Conservation (phyloP, 2,888 invertebrate species). For the Archaeoteleia sp. region DNA sequence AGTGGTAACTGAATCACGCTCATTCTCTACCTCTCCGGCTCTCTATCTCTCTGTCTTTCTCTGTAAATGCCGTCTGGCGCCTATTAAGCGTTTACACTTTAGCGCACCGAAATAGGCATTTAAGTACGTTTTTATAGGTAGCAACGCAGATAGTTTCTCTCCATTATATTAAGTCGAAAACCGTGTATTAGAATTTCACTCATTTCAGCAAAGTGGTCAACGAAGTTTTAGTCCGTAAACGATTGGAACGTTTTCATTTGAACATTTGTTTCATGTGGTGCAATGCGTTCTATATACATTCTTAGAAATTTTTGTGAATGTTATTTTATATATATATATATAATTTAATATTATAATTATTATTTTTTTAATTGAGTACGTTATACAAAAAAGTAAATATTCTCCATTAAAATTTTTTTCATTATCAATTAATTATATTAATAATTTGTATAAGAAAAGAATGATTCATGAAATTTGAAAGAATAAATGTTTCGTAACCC, state of each 20-base stretch:
- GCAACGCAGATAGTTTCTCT: slow-evolving; percentile 4
- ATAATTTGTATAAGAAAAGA: too few species aligned
- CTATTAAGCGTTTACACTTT: slow-evolving; percentile 32
- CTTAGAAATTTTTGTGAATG: too few species aligned
- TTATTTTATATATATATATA: too few species aligned
- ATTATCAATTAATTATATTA: too few species aligned
- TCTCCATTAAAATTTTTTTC: too few species aligned
- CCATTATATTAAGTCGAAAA: slow-evolving; percentile 22
- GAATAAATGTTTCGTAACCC: too few species aligned
- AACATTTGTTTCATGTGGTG: slow-evolving; percentile 15
- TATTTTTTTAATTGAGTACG: too few species aligned
- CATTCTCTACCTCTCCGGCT: slow-evolving; percentile 14
- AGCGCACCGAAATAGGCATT: slow-evolving; percentile 30
- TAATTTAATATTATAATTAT: too few species aligned
- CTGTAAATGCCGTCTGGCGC: slow-evolving; percentile 31
- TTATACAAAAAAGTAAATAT: too few species aligned
- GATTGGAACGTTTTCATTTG: slow-evolving; percentile 15
- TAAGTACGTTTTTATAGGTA: slow-evolving; percentile 24
- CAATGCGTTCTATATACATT: too few species aligned
- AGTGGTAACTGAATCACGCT: slow-evolving; percentile 79
- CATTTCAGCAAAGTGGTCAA: slow-evolving; percentile 20
- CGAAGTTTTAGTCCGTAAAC: not conserved
- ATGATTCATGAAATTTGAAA: too few species aligned
- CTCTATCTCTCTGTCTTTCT: not conserved
- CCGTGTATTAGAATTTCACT: slow-evolving; percentile 41